These are phyloP conservation scores for Cyclina sinensis DNA, from an alignment of 1,140 invertebrate genomes.

Conservation along the genomic window DNA sequence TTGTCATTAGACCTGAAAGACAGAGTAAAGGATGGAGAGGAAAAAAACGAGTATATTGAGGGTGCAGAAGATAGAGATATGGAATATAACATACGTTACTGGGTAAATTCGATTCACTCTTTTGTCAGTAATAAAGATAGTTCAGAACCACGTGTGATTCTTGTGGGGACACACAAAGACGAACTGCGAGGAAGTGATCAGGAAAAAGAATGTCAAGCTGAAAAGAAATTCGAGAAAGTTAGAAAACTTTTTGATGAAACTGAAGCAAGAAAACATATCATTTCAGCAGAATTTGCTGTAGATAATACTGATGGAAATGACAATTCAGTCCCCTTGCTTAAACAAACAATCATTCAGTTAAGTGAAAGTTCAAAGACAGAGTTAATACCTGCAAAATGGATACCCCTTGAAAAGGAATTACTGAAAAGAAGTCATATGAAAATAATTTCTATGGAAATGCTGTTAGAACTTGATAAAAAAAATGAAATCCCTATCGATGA, in stretches of 20 bases:
- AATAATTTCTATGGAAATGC: background rate
- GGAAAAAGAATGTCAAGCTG: background rate
- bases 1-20: background rate
- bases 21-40: background rate
- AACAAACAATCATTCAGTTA: background rate
- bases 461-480: background rate
- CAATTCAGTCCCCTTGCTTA: background rate
- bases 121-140: background rate
- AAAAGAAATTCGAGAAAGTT: background rate
- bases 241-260: background rate
- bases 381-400: slow-evolving; percentile 1
- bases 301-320: background rate
- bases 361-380: background rate
- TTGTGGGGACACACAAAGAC: slow-evolving; percentile 23
- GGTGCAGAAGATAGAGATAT: background rate
- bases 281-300: background rate
- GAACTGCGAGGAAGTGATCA: background rate
- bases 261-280: background rate
- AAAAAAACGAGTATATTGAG: background rate
- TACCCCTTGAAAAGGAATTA: background rate
- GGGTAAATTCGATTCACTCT: slow-evolving; percentile 3
- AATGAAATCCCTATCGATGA: background rate
- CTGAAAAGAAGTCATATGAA: background rate
- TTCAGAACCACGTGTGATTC: background rate
- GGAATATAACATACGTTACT: background rate